Base-by-base conservation (phyloP, 2,113 vertebrate genomes). In the Cromileptes altivelis region DNA sequence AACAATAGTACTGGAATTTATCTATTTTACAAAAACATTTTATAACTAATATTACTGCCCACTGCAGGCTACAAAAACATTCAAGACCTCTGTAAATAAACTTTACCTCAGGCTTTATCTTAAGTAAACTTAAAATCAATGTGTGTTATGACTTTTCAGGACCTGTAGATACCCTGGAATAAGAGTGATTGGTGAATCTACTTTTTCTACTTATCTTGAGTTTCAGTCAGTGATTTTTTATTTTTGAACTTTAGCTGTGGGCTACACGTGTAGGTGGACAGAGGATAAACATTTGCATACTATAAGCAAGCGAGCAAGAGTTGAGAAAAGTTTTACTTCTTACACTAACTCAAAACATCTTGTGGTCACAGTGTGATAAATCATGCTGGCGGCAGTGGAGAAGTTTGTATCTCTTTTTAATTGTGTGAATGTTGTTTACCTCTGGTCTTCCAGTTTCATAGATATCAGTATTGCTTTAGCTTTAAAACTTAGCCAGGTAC, bases 301-400 rank as follows among this genome's bases (percentile, higher is more conserved):
- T 3, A 6, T 14, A 0, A n/a, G 25, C 18, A n/a, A 61, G 18
- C 56, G 52, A 15, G n/a, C 17, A 64, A 45, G 5, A 70, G 63
- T n/a, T 75, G 62, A 52, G 23, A 62, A 78, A 63, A 27, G 57
- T 75, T 58, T 47, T 23, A 8, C 55, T 62, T 18, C 30, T 52
- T 8, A 4, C 10, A 55, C 21, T n/a, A 10, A 50, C 17, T 57
- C 45, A 23, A 40, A 58, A 23, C 19, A 37, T 52, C 17, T 17
- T 42, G 8, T 27, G n/a, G 62, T 23, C n/a, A 50, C 10, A 25
- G 27, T 65, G 40, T 57, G 7, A 57, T 67, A 25, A 40, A 53
- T 75, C 55, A 81, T 30, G 27, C 53, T 17, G 2, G 49, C 8
- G 3, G 52, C 6, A 1, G 19, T 33, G 57, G 7, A 76, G 25